Base-by-base conservation (phyloP, 2,113 vertebrate species). In the Nothoprocta perdicaria region DNA sequence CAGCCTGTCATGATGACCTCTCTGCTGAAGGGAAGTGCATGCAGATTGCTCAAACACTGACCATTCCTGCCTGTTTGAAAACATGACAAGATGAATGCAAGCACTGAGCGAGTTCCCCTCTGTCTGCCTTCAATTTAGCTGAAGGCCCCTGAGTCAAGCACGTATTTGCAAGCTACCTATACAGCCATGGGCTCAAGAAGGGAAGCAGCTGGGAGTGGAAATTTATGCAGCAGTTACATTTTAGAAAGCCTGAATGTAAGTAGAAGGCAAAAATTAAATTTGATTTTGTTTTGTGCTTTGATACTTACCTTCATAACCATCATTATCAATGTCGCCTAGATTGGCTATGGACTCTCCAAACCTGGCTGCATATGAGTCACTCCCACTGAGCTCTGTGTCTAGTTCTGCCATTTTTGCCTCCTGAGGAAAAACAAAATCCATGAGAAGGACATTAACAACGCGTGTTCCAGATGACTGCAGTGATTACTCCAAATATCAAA, bases 281-380 rank as follows among this genome's bases (percentile, higher is more conserved):
- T 29, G 6, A 12, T 10, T 1, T 65, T 80, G 83, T 67, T 55
- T 52, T 38, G 38, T 17, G 48, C 66, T 79, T 23, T 89, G 48
- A 67, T 22, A 78, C 91, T 90, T 98, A 99, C 99, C 99, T 95
- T 98, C 97, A 97, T 98, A 99, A 33, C 99, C 98, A 69, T 99
- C 99, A 18, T 99, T 98, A 74, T 99, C 99, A 67, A 99, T 97
- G 97, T 99, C 99, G 41, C 99, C 99, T 66, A 99, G 97, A 94
- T 98, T 98, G 75, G 97, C 96, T 84, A 99, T 99, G 81, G 98
- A 97, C 95, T 99, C 98, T 65, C 99, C 99, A 95, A 99, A 99
- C 33, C 99, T 98, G 5, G 99, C 98, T 14, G 98, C 98, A 1
- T 99, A 98, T 2, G 97, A 97, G 81, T 98, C 96, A 41, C 98